These are phyloP conservation scores for Coenonympha glycerion DNA, from an alignment of 2,888 invertebrate genomes.

Conservation along the genomic window DNA sequence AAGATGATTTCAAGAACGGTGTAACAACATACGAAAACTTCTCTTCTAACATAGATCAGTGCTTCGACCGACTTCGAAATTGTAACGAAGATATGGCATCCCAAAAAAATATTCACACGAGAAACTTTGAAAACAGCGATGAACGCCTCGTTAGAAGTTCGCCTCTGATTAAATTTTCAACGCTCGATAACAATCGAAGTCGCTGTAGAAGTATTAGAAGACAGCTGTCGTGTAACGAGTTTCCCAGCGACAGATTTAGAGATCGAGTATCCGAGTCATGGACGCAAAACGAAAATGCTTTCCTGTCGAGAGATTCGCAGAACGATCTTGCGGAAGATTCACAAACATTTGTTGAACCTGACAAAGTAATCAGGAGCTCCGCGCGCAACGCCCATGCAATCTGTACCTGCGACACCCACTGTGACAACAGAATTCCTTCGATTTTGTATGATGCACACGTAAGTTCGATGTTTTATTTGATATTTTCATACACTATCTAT, in stretches of 20 bases:
- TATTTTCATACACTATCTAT: background rate
- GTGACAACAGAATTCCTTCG: slow-evolving; percentile 54
- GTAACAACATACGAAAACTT: slow-evolving; percentile 62
- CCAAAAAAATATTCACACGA: slow-evolving; percentile 57
- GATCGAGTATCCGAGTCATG: slow-evolving; percentile 56
- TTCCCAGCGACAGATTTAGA: slow-evolving; percentile 62
- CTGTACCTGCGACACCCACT: slow-evolving; percentile 59
- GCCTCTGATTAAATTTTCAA: slow-evolving; percentile 64
- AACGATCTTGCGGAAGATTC: slow-evolving; percentile 57
- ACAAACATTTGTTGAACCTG: slow-evolving; percentile 57
- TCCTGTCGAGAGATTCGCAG: slow-evolving; percentile 52
- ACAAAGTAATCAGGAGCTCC: slow-evolving; percentile 50
- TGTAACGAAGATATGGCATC: slow-evolving; percentile 43
- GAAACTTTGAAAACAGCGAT: slow-evolving; percentile 64
- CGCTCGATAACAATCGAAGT: slow-evolving; percentile 68
- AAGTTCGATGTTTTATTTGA: slow-evolving; percentile 33
- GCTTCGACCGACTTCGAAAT: slow-evolving; percentile 63
- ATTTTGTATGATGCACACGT: slow-evolving; percentile 69
- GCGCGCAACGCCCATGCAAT: slow-evolving; percentile 49
- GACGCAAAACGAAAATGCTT: slow-evolving; percentile 52
- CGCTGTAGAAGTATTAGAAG: slow-evolving; percentile 65
- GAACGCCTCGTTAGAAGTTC: slow-evolving; percentile 52
- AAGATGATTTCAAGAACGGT: slow-evolving; percentile 59
- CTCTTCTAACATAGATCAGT: slow-evolving; percentile 70
- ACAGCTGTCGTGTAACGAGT: slow-evolving; percentile 72